Conservation (phyloP, 2,888 invertebrate species). For the Adela reaumurella region DNA sequence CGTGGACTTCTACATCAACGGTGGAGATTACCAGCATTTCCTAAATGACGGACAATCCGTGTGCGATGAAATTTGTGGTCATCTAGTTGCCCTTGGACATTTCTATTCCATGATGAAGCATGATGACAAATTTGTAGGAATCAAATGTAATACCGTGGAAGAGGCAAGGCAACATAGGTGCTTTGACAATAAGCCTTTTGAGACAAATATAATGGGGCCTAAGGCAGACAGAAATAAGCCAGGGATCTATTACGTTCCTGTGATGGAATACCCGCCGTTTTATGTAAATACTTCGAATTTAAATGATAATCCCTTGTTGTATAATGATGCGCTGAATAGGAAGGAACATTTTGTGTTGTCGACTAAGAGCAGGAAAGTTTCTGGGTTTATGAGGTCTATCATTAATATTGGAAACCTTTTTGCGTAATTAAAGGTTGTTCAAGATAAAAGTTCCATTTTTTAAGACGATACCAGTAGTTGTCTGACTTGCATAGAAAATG, state of each 20-base stretch:
- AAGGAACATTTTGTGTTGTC: too few species aligned
- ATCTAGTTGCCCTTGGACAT: constrained; percentile 30
- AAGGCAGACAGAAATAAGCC: constrained; percentile 22
- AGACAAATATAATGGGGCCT: constrained; percentile 30
- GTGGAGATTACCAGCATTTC: constrained; percentile 43
- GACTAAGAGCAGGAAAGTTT: too few species aligned
- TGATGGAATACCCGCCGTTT: background rate
- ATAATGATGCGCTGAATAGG: too few species aligned
- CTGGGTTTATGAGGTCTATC: too few species aligned
- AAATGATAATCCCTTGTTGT: too few species aligned
- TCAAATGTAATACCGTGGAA: constrained; percentile 34
- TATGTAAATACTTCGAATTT: background rate
- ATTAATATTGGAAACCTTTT: too few species aligned
- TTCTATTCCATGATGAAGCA: constrained; percentile 34
- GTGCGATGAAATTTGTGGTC: constrained; percentile 35
- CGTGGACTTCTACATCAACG: constrained; percentile 41
- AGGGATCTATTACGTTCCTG: constrained; percentile 35
- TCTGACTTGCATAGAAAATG: too few species aligned
- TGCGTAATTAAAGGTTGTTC: too few species aligned
- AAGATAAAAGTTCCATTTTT: too few species aligned
- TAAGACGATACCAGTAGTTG: too few species aligned
- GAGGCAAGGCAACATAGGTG: constrained; percentile 35
- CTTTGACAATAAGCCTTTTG: constrained; percentile 23
- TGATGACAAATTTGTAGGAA: constrained; percentile 31
- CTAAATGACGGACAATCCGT: constrained; percentile 30